Percentiles rank a stretch among this genome's conserved stretches.
Evolutionary conservation across 2,113 vertebrate genomes (phyloP).

Genomic region (Aramus guarauna): DNA sequence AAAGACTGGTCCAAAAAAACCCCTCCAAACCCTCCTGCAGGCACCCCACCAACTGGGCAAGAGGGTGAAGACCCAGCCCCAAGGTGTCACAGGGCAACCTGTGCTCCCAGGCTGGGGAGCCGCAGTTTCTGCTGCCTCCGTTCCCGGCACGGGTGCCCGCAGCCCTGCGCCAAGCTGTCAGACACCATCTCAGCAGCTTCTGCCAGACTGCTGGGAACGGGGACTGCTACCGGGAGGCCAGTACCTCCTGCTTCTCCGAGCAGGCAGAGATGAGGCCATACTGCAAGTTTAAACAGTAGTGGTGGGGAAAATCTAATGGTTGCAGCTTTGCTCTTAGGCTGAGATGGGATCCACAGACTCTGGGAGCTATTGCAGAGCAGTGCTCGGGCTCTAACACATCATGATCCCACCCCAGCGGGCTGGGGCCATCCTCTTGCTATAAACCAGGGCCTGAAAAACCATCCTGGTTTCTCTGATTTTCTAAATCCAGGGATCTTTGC

Average conservation of each 20-base stretch:
- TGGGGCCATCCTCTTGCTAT: not conserved
- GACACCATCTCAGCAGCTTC: not conserved
- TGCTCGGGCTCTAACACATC: not conserved
- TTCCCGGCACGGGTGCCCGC: not conserved
- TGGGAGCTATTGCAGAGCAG: not conserved
- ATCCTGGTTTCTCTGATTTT: not conserved
- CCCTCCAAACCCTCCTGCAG: not conserved
- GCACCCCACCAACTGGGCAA: accelerated
- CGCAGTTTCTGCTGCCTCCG: accelerated
- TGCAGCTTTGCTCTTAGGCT: not conserved
- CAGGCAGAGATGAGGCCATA: not conserved
- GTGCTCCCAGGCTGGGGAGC: not conserved
- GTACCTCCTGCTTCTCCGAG: not conserved
- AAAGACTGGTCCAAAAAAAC: not conserved
- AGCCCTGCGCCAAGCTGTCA: accelerated
- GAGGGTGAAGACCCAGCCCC: not conserved
- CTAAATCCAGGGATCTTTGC: not conserved
- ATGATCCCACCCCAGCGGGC: accelerated
- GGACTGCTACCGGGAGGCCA: not conserved
- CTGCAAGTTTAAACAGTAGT: not conserved
- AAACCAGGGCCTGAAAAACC: not conserved
- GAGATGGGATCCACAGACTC: not conserved
- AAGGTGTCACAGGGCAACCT: not conserved
- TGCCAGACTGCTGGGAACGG: accelerated
- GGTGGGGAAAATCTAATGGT: accelerated